Evolutionary conservation across 1,140 invertebrate genomes (phyloP).

Genomic region (Centruroides sculpturatus): DNA sequence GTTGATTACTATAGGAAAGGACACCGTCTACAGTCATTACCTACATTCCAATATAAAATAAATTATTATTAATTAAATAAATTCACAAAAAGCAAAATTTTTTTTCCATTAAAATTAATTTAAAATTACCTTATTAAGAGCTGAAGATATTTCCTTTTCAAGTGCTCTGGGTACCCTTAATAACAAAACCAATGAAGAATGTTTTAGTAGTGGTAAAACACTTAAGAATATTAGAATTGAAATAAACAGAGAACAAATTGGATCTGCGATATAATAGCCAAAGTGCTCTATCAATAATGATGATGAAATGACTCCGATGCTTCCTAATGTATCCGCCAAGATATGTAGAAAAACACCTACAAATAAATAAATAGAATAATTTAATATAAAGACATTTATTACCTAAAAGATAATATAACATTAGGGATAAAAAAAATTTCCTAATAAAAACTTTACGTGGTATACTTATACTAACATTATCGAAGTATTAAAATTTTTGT

Average conservation of each 20-base stretch:
- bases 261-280: slow-evolving; percentile 44
- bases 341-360: slow-evolving; percentile 48
- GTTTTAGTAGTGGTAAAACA: slow-evolving; percentile 40
- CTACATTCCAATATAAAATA: slow-evolving; percentile 20
- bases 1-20: slow-evolving; percentile 29
- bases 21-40: slow-evolving; percentile 32
- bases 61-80: not conserved
- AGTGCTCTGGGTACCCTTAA: slow-evolving; percentile 26
- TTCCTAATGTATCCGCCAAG: slow-evolving; percentile 45
- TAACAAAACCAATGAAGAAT: slow-evolving; percentile 35
- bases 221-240: slow-evolving; percentile 40
- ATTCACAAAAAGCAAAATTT: not conserved
- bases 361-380: slow-evolving; percentile 11
- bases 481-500: too few relatives aligned
- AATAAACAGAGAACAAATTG: slow-evolving; percentile 47
- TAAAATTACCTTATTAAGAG: slow-evolving; percentile 27
- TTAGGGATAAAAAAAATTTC: too few relatives aligned
- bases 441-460: too few relatives aligned
- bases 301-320: slow-evolving; percentile 46
- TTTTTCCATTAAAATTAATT: too few relatives aligned
- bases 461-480: too few relatives aligned
- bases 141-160: slow-evolving; percentile 19
- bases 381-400: too few relatives aligned
- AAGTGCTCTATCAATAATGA: slow-evolving; percentile 44
- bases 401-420: too few relatives aligned